A percentile compares a stretch with the other conserved stretches of the same genome.
Evolutionary conservation across 2,797 vertebrate species (phyloP).

Genomic region (Lepus oiostolus): DNA sequence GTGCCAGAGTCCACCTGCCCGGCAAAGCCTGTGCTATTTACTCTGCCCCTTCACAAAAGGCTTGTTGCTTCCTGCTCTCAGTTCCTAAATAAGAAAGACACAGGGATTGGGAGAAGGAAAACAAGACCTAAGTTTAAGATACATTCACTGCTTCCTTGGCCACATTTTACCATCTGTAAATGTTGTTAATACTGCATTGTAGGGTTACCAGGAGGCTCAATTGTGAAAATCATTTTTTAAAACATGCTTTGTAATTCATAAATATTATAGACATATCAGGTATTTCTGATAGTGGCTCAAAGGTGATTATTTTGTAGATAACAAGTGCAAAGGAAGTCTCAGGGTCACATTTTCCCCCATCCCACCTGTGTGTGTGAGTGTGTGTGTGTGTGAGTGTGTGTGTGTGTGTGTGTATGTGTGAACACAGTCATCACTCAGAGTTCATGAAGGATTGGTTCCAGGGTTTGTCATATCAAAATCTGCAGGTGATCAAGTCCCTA

Average conservation of each 20-base stretch:
- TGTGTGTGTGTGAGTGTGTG: neutral
- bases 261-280: conserved; percentile 28
- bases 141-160: neutral
- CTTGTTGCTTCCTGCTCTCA: neutral
- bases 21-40: neutral
- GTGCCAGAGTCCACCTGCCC: neutral
- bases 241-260: conserved; percentile 20
- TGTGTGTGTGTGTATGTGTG: neutral
- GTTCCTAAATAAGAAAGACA: neutral
- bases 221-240: neutral
- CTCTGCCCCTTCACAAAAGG: neutral
- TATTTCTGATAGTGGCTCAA: neutral
- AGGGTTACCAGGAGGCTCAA: neutral
- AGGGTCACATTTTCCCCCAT: neutral
- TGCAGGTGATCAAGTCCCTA: neutral
- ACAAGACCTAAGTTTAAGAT: conserved; percentile 5
- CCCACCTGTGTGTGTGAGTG: neutral
- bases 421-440: neutral
- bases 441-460: neutral
- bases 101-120: neutral
- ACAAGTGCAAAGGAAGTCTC: neutral
- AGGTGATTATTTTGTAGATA: neutral
- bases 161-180: neutral
- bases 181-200: neutral
- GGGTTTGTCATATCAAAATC: neutral